Percentiles rank a stretch among this genome's conserved stretches.
These are phyloP conservation scores for Periparus ater DNA, from an alignment of 2,797 vertebrate species.

Conservation along the genomic window DNA sequence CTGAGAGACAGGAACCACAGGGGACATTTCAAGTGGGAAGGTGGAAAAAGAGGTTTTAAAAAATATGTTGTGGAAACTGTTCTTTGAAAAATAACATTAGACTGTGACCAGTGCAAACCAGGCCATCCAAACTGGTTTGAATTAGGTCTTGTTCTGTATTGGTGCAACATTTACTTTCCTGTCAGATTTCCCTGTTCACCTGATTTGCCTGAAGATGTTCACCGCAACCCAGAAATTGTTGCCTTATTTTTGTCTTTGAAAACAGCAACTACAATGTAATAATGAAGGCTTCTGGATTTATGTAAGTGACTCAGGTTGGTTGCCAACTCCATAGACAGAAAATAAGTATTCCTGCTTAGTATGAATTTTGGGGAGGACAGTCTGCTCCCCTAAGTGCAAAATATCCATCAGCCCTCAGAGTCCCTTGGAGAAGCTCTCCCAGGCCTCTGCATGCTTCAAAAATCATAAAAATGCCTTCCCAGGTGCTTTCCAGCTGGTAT, in stretches of 20 bases:
- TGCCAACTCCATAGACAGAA: not conserved
- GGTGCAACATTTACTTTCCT: not conserved
- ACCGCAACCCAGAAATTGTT: not conserved
- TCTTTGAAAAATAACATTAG: not conserved
- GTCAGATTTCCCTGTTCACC: not conserved
- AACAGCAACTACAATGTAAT: not conserved
- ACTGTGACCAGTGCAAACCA: not conserved
- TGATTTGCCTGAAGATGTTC: not conserved
- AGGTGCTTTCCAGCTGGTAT: not conserved
- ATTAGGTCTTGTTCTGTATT: not conserved
- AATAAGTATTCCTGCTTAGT: not conserved
- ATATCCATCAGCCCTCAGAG: not conserved
- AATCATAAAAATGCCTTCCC: not conserved
- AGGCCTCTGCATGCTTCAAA: not conserved
- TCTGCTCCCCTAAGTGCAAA: not conserved
- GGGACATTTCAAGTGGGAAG: not conserved
- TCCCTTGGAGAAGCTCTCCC: not conserved
- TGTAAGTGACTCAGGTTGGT: not conserved
- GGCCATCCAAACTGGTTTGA: not conserved
- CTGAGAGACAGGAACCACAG: not conserved
- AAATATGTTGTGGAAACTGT: not conserved
- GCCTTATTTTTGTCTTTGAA: not conserved
- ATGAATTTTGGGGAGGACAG: not conserved
- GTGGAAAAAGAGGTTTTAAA: not conserved
- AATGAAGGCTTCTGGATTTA: not conserved